Percentiles rank a stretch among this genome's conserved stretches.
Evolutionary conservation across 2,888 invertebrate species (phyloP).

Genomic region (Ctenicera cuprea): DNA sequence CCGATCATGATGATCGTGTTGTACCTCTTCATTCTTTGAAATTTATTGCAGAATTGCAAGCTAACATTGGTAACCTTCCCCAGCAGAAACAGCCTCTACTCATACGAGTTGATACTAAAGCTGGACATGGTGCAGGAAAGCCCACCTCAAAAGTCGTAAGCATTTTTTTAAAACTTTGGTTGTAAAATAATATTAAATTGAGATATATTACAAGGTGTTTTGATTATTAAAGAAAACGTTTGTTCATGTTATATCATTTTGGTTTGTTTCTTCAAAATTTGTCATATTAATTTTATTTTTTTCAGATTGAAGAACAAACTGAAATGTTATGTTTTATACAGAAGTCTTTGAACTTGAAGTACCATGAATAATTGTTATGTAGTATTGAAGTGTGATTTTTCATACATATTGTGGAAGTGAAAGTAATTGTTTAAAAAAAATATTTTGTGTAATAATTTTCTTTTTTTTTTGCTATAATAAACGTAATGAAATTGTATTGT

Average conservation of each 20-base stretch:
- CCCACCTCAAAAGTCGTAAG: slow-evolving; percentile 94
- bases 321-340: slow-evolving; percentile 92
- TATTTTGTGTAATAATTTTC: no score
- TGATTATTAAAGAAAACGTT: no score
- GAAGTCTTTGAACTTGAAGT: slow-evolving; percentile 79
- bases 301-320: slow-evolving; percentile 93
- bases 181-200: no score
- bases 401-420: background rate
- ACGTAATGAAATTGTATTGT: background rate
- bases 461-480: background rate
- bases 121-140: slow-evolving; percentile 98
- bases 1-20: slow-evolving; percentile 98
- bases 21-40: slow-evolving; percentile 98
- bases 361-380: slow-evolving; percentile 3
- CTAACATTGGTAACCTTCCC: slow-evolving; percentile 77
- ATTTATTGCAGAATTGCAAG: slow-evolving; percentile 93
- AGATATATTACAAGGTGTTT: no score
- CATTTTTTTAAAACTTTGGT: no score
- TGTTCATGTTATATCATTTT: no score
- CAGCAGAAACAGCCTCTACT: slow-evolving; percentile 90
- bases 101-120: slow-evolving; percentile 93
- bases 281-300: slow-evolving; percentile 54
- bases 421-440: no score
- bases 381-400: background rate
- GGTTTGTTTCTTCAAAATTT: no score